Conservation (phyloP, 1,140 invertebrate species). For the Proctacanthus coquilletti region DNA sequence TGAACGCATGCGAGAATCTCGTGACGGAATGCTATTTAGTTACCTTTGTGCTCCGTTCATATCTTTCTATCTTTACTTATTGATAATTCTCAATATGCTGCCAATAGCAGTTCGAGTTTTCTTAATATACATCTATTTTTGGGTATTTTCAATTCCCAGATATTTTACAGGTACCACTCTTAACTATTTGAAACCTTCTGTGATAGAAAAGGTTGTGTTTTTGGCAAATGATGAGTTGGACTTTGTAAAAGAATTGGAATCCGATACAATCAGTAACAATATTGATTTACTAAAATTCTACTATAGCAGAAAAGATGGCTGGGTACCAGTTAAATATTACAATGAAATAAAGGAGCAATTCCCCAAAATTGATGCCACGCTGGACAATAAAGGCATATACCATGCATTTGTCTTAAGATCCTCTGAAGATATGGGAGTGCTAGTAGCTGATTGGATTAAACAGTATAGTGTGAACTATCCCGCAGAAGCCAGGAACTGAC, state of each 20-base stretch:
- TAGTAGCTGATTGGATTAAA: slow-evolving; percentile 40
- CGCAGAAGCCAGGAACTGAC: no score
- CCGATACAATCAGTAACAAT: slow-evolving; percentile 35
- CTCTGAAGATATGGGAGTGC: slow-evolving; percentile 42
- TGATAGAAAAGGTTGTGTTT: slow-evolving; percentile 38
- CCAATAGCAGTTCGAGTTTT: slow-evolving; percentile 35
- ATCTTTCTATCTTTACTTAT: slow-evolving; percentile 34
- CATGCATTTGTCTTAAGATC: slow-evolving; percentile 62
- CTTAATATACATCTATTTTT: slow-evolving; percentile 36
- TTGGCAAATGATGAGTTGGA: slow-evolving; percentile 48
- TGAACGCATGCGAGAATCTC: slow-evolving; percentile 55
- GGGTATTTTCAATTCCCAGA: slow-evolving; percentile 31
- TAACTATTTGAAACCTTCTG: slow-evolving; percentile 35
- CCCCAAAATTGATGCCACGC: slow-evolving; percentile 42
- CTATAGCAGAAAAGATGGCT: slow-evolving; percentile 57
- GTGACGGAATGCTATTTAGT: slow-evolving; percentile 48
- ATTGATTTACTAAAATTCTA: slow-evolving; percentile 50
- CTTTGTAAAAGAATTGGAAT: slow-evolving; percentile 39
- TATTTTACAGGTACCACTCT: slow-evolving; percentile 30
- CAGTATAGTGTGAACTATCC: slow-evolving; percentile 11
- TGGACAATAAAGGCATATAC: slow-evolving; percentile 45
- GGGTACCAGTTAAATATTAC: slow-evolving; percentile 55
- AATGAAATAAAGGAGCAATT: slow-evolving; percentile 40
- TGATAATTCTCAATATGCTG: slow-evolving; percentile 33
- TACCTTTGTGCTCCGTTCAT: slow-evolving; percentile 9